A percentile compares a stretch with the other conserved stretches of the same genome.
These are phyloP conservation scores for Procavia capensis DNA, from an alignment of 2,113 vertebrate genomes.

Conservation along the genomic window DNA sequence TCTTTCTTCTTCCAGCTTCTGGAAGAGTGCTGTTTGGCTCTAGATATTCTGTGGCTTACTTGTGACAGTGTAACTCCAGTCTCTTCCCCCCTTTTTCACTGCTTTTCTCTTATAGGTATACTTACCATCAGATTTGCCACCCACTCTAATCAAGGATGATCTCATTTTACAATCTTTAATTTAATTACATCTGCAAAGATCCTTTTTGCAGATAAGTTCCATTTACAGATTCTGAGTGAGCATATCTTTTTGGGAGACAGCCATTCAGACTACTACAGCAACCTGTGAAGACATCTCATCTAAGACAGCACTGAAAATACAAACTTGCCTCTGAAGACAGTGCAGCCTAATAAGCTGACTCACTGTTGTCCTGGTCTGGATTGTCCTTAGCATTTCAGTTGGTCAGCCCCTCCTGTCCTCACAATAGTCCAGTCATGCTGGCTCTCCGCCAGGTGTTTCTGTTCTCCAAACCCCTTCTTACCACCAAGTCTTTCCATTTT, in stretches of 20 bases:
- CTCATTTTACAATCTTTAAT: not conserved
- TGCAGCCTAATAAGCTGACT: not conserved
- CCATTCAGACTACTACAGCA: not conserved
- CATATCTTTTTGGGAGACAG: not conserved
- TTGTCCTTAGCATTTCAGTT: not conserved
- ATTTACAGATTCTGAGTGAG: not conserved
- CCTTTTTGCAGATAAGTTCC: not conserved
- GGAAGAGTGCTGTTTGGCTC: too few species aligned
- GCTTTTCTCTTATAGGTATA: not conserved
- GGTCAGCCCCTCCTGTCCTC: not conserved
- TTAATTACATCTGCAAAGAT: not conserved
- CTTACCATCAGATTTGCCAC: not conserved
- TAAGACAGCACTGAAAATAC: not conserved
- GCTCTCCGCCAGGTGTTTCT: not conserved
- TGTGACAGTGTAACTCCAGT: rapidly evolving
- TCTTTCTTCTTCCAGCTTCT: too few species aligned
- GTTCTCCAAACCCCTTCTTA: not conserved
- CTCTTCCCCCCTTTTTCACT: not conserved
- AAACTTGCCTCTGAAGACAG: not conserved
- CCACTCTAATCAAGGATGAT: not conserved
- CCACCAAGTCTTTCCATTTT: not conserved
- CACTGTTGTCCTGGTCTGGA: not conserved
- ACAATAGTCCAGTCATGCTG: rapidly evolving
- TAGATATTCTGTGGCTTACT: not conserved
- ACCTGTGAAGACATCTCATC: not conserved